Evolutionary conservation across 1,140 invertebrate species (phyloP), one percentile per base, ranked within the genome.

Genomic region (Tribolium madens): DNA sequence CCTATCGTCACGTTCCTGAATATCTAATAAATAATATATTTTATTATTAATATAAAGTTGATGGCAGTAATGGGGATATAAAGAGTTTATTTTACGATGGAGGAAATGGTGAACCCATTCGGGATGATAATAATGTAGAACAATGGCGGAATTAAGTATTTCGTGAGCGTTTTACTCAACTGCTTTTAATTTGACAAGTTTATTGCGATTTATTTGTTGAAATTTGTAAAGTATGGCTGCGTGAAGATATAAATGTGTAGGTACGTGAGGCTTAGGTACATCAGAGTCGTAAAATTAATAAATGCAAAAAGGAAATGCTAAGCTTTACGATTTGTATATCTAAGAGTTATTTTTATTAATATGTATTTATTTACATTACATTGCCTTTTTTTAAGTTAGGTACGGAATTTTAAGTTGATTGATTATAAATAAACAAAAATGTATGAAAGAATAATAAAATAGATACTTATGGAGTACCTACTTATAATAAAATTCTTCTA

Each of bases 11-110:
- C 52, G 52, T 57, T 57, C 52, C 10, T 57, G 52, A 57, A 57
- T 57, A 57, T 57, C 52, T 57, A 64, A 64, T 64, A 64, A 64
- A 64, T 64, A 64, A 33, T 64, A 64, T 64, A 33, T 64, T 64
- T 64, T 64, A 64, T 64, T 64, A 64, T 64, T 64, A 64, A 64
- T 33, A 33, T 64, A 31, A 33, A 64, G 57, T 64, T 33, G 57
- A 57, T 21, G 52, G 57, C 10, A 18, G 57, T 64, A 64, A 64
- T 33, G 57, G 6, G 21, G 21, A 36, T 13, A 64, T 64, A 33
- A 64, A 64, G 52, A 64, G 31, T 31, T 64, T 64, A 64, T 64
- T 64, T 64, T 64, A 64, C 4, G 57, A 64, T 12, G 26, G 21
- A 64, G 57, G 26, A 42, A 42, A 42, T 10, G 26, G n/a, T 64